Base-by-base conservation (phyloP, 2,888 invertebrate genomes). In the Alloscopus bannaensis region DNA sequence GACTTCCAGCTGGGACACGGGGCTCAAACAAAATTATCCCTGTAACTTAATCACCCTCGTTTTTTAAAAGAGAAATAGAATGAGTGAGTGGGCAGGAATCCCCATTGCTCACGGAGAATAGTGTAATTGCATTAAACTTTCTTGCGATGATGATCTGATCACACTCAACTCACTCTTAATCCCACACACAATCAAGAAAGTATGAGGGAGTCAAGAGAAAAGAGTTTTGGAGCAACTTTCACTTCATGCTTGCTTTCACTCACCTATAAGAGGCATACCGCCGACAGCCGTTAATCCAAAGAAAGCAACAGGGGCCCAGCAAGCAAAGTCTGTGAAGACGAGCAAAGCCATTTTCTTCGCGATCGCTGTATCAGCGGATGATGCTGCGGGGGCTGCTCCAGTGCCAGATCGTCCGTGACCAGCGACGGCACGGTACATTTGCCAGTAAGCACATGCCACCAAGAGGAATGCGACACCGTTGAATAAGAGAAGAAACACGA, bases 341-440 rank as follows among this genome's bases (percentile, higher is more conserved):
- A 97, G 90, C n/a, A 97, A 89, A 0, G 95, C 94, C 95, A 97
- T 96, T 87, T 95, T 93, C 87, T 95, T 95, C 31, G 96, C 96
- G 24, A 96, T 93, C 0, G 93, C 92, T 88, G 93, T 89, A 89
- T 93, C 92, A 52, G 88, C 89, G 85, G 94, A 89, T 87, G 92
- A 89, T 28, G 88, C 88, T 16, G 84, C 84, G 28, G 84, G 81
- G 8, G 85, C 71, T 3, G 84, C 76, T 65, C 73, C 71, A 66
- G 71, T 55, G n/a, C 77, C 77, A 16, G 31, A 13, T 26, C 68
- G 40, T 4, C 81, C 81, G 60, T 86, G 86, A 47, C 84, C 84
- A n/a, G 85, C 84, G 80, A 96, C 89, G 60, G 95, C 94, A 78
- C 93, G 90, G 88, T 96, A 96, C 88, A 96, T 96, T 88, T 94